Conservation (phyloP, 2,888 invertebrate genomes). For the Zootermopsis nevadensis region DNA sequence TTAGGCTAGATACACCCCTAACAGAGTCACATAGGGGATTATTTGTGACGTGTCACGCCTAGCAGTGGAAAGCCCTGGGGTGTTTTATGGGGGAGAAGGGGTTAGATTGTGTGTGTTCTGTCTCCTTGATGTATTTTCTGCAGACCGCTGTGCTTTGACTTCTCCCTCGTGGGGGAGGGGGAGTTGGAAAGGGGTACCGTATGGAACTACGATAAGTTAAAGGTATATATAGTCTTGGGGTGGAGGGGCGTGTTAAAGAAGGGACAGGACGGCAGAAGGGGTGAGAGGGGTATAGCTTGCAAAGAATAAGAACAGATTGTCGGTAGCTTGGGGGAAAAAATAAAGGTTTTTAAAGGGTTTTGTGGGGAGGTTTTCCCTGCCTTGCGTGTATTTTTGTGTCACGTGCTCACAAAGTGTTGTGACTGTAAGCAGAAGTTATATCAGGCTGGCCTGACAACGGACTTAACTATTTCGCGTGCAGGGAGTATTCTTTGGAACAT, state of each 20-base stretch:
- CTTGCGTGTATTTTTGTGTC: neutral
- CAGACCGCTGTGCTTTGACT: conserved; percentile 39
- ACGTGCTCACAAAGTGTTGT: neutral
- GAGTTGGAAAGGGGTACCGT: neutral
- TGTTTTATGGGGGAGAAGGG: neutral
- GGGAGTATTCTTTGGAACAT: neutral
- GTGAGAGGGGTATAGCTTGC: neutral
- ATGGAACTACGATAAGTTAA: conserved; percentile 19
- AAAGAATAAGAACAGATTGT: conserved; percentile 42
- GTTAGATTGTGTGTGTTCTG: conserved; percentile 30
- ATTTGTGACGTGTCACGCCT: conserved; percentile 42
- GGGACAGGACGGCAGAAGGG: neutral
- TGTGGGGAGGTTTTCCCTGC: neutral
- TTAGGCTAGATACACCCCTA: conserved; percentile 18
- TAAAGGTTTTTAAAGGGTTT: conserved; percentile 28
- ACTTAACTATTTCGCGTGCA: conserved; percentile 2
- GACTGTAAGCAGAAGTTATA: conserved; percentile 13
- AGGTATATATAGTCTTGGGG: conserved; percentile 15
- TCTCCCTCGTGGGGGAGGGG: conserved; percentile 7
- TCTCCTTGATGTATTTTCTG: conserved; percentile 41
- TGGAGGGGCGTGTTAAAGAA: neutral
- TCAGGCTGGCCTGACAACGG: neutral
- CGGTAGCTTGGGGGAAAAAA: conserved; percentile 1
- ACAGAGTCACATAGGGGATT: conserved; percentile 25
- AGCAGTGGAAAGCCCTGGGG: conserved; percentile 8